Percentiles rank a stretch among this genome's conserved stretches.
These are phyloP conservation scores for Umimayanthus chanpuru DNA, from an alignment of 92 coral and sea anemone genomes.

Conservation along the genomic window DNA sequence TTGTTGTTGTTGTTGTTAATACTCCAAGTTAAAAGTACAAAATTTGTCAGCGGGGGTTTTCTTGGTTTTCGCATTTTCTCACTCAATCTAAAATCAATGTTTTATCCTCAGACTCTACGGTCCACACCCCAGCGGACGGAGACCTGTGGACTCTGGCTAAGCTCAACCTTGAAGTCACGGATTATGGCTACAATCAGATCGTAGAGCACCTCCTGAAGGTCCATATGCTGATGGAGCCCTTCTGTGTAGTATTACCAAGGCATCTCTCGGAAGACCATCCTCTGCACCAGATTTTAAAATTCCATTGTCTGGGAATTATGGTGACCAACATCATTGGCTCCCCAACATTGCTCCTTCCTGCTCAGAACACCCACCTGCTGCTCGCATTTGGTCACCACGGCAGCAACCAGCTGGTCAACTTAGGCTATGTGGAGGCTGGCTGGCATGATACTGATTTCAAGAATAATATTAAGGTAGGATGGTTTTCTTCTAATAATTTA, in stretches of 20 bases:
- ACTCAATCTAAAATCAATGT: not conserved
- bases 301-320: conserved; percentile 43
- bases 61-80: not conserved
- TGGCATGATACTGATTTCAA: conserved; percentile 54
- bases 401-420: conserved; percentile 37
- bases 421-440: conserved; percentile 17
- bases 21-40: no score
- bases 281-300: conserved; percentile 32
- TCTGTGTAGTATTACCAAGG: conserved; percentile 30
- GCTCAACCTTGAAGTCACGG: conserved; percentile 41
- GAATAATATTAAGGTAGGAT: conserved; percentile 41
- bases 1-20: no score
- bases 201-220: conserved; percentile 51
- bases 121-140: conserved; percentile 44
- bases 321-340: conserved; percentile 37
- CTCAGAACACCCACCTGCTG: not conserved
- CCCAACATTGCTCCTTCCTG: conserved; percentile 7
- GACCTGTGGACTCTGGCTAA: conserved; percentile 51
- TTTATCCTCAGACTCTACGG: conserved; percentile 38
- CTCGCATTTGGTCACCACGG: conserved; percentile 42
- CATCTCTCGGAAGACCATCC: conserved; percentile 34
- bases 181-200: conserved; percentile 44
- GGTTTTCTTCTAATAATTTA: not conserved
- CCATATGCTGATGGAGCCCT: conserved; percentile 43
- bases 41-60: not conserved